Conservation (phyloP, 2,113 vertebrate genomes). For the Xiphophorus couchianus region DNA sequence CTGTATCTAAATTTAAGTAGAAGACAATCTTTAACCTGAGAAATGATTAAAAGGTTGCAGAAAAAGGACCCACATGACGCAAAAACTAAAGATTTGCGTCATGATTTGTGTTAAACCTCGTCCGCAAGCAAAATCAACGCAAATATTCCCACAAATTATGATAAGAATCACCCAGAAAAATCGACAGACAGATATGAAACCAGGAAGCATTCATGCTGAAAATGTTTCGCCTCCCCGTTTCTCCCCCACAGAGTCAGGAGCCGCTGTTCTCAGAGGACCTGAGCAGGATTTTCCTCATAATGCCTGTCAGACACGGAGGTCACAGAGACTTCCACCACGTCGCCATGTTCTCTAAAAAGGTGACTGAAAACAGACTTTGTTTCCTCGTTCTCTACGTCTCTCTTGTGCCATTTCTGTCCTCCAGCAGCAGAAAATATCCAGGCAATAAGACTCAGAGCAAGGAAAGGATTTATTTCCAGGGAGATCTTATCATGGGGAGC, state of each 20-base stretch:
- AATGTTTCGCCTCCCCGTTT: conserved; percentile 15
- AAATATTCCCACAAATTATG: background rate
- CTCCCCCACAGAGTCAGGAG: conserved; percentile 83
- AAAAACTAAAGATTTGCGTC: background rate
- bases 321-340: conserved; percentile 95
- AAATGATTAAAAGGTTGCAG: background rate
- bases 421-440: background rate
- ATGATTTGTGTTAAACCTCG: background rate
- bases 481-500: conserved; percentile 7
- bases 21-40: background rate
- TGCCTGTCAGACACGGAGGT: conserved; percentile 93
- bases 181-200: background rate
- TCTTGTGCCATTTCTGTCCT: background rate
- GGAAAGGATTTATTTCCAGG: conserved; percentile 12
- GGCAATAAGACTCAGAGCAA: background rate
- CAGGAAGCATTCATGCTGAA: background rate
- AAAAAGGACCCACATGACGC: background rate
- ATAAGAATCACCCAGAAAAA: background rate
- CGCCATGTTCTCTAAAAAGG: conserved; percentile 91
- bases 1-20: background rate
- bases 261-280: conserved; percentile 91
- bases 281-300: conserved; percentile 88
- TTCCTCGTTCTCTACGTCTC: background rate
- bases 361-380: conserved; percentile 49
- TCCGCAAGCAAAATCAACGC: background rate